Base-by-base conservation (phyloP, 1,140 invertebrate species). In the Brachionus rubens region DNA sequence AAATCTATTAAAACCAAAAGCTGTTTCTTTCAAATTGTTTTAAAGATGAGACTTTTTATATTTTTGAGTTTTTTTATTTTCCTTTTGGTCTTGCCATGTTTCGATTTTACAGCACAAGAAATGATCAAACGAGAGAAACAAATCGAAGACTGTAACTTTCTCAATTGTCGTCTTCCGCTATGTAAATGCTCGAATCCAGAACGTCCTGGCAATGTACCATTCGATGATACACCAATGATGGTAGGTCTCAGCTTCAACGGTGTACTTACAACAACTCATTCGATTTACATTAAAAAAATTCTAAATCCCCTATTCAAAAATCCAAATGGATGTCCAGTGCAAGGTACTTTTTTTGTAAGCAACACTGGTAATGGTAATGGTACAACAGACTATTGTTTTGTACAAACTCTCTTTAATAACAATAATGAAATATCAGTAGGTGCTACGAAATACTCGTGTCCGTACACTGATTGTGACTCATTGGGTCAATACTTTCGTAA, bases 321-420 rank as follows among this genome's bases (percentile, higher is more conserved):
- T 33, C 72, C 72, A 16, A 75, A 75, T 41, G 48, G 48, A n/a
- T 75, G 72, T 75, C 72, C 72, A 24, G 33, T 75, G 10, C 48
- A 54, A 30, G 28, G 26, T 9, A 75, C 72, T 40, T 75, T 75
- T 41, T 75, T 75, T 16, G 9, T 75, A 7, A 16, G 16, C 30
- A 33, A 75, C 7, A 70, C 21, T 12, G 68, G 46, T n/a, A 70
- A n/a, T 12, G 68, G 46, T n/a, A 50, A 33, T 40, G 46, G 47
- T 24, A 50, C 14, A 50, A 75, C 72, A 16, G 72, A 75, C 0
- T 75, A 75, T 26, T 75, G 72, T 24, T 33, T 75, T 46, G 50
- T 54, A 0, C 72, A 56, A 41, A 54, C 33, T n/a, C 19, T 75
- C 16, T 75, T 75, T 16, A 75, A 75, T 24, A 75, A 75, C 16